phyloP scores from a whole-genome alignment of 2,888 invertebrate genomes.

The Brachypalpus laphriformis region DNA sequence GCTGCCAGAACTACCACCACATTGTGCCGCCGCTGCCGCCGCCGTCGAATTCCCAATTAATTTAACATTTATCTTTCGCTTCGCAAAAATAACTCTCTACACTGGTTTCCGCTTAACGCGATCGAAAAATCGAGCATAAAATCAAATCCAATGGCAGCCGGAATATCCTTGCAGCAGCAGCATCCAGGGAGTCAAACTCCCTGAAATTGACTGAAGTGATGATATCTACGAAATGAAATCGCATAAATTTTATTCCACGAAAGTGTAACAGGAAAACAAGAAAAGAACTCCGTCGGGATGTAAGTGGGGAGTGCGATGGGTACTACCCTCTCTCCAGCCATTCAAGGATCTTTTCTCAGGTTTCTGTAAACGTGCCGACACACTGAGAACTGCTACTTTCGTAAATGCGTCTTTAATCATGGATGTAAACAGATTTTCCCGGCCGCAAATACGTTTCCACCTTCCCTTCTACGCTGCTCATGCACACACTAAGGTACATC shows the following conservation, averaged over 20 bases:
- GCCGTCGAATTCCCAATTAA: constrained; percentile 54
- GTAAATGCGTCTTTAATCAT: constrained; percentile 73
- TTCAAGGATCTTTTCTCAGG: constrained; percentile 51
- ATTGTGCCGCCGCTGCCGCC: neutral
- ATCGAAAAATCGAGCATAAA: constrained; percentile 35
- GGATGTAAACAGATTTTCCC: constrained; percentile 74
- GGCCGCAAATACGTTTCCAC: constrained; percentile 51
- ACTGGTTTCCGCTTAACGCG: constrained; percentile 8
- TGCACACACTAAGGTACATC: constrained; percentile 27
- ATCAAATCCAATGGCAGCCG: constrained; percentile 37
- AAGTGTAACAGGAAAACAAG: constrained; percentile 51
- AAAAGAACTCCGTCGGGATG: constrained; percentile 19
- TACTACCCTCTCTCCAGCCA: neutral
- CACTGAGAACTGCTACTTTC: constrained; percentile 62
- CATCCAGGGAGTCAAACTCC: constrained; percentile 27
- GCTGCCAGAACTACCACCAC: neutral
- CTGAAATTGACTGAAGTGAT: constrained; percentile 69
- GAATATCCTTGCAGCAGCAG: constrained; percentile 29
- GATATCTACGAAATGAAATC: constrained; percentile 73
- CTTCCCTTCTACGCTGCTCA: neutral
- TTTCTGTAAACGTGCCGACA: constrained; percentile 68
- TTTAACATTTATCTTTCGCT: constrained; percentile 66
- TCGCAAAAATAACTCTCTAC: constrained; percentile 33
- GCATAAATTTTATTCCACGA: constrained; percentile 67
- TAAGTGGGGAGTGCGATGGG: neutral